Conservation (phyloP, 2,888 invertebrate species). For the Tribolium freemani region DNA sequence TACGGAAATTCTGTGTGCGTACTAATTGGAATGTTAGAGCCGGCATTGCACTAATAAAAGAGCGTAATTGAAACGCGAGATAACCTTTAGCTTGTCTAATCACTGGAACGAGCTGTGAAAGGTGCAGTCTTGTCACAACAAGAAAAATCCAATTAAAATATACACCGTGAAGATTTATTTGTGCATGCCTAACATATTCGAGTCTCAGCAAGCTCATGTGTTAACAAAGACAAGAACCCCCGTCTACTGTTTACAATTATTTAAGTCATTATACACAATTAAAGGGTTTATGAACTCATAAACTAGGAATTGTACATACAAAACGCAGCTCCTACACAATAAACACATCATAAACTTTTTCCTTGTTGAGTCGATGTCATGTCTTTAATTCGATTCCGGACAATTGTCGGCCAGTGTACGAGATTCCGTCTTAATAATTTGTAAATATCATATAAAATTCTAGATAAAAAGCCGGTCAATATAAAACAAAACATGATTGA, state of each 20-base stretch:
- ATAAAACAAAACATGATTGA: conserved; percentile 19
- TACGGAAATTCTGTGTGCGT: not conserved
- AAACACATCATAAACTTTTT: conserved; percentile 7
- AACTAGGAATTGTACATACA: conserved; percentile 32
- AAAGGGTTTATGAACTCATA: conserved; percentile 43
- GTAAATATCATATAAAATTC: conserved; percentile 27
- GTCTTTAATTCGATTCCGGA: not conserved
- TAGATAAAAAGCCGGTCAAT: not conserved
- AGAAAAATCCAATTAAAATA: not conserved
- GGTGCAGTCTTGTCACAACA: not conserved
- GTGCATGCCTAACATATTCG: not conserved
- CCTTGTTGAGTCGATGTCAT: not conserved
- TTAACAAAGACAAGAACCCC: conserved; percentile 10
- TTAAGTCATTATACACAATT: conserved; percentile 33
- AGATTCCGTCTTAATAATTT: conserved; percentile 29
- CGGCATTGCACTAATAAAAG: not conserved
- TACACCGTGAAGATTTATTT: conserved; percentile 10
- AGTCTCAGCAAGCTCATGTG: not conserved
- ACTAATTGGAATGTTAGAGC: not conserved
- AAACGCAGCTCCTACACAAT: conserved; percentile 9
- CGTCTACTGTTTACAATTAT: conserved; percentile 28
- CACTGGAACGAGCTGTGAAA: not conserved
- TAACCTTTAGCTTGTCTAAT: not conserved
- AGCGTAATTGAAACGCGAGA: not conserved
- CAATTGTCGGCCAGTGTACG: not conserved